Percentiles rank a stretch among this genome's conserved stretches.
Evolutionary conservation across 2,113 vertebrate species (phyloP).

Genomic region (Donacobius atricapilla): DNA sequence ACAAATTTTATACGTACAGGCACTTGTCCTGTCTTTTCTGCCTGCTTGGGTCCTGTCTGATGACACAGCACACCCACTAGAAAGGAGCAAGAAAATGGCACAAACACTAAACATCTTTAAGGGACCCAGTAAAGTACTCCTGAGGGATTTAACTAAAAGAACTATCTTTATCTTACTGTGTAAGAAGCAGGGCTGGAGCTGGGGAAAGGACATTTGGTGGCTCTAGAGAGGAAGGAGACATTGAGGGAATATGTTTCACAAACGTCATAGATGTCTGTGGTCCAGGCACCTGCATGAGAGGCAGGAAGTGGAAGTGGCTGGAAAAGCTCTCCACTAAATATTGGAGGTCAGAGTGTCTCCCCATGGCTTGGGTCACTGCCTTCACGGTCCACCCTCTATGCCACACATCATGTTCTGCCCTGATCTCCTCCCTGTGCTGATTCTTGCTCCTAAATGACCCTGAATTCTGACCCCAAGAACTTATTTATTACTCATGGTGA

Average conservation of each 20-base stretch:
- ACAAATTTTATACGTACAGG: background rate
- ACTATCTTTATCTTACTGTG: background rate
- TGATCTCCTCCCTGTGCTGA: background rate
- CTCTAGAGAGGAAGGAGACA: background rate
- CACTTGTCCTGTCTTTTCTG: background rate
- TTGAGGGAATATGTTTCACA: background rate
- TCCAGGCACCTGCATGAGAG: too few relatives aligned
- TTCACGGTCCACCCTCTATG: rapidly evolving
- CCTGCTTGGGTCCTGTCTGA: background rate
- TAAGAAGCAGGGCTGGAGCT: background rate
- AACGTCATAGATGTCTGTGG: rapidly evolving
- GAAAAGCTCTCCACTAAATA: rapidly evolving
- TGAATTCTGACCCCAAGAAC: background rate
- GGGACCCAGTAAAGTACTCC: background rate
- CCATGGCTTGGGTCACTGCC: background rate
- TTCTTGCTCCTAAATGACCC: background rate
- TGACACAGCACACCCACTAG: background rate
- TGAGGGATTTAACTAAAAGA: background rate
- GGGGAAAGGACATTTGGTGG: background rate
- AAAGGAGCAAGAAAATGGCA: background rate
- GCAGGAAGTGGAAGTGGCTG: background rate
- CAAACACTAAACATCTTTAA: background rate
- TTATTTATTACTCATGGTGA: background rate
- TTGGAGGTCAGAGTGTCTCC: background rate
- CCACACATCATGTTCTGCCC: background rate